Evolutionary conservation across 2,888 invertebrate genomes (phyloP), one percentile per base, ranked within the genome.

Genomic region (Acrobeloides nanus): DNA sequence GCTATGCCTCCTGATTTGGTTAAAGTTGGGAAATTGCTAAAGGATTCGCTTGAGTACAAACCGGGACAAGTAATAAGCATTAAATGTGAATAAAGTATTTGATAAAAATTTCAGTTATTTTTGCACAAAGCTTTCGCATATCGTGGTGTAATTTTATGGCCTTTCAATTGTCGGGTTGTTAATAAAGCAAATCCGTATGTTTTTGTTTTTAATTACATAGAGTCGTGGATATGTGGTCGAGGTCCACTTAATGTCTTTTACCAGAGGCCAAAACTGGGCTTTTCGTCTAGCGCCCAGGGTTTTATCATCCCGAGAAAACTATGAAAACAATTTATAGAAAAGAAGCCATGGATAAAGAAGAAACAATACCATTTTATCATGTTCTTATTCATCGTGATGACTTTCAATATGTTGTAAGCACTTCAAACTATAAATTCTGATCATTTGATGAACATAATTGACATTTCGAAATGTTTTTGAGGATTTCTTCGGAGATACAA

Each of bases 121-220:
- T 80, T 97, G 44, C 95, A 97, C 75, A 83, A 87, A 68, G 86
- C 93, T 17, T 97, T 97, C 76, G 93, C 93, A 15, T 97, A 97
- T 75, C 81, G 95, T 64, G 95, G 95, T 3, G 90, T 97, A 12
- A 84, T 95, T 48, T 79, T 97, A 41, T 95, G 95, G 75, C 92
- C 95, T 1, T 95, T 95, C 92, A 78, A 88, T 53, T 93, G 93
- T 7, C 81, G 87, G 72, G 89, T 93, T 1, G 93, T 89, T 72
- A 93, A 95, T 37, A 62, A 57, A 32, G 50, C 73, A 81, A 92
- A 69, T 46, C 38, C 50, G 53, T 56, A 41, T 48, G 57, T 44
- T 12, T 12, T 8, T 12, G 24, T 44, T 18, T 40, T 43, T 45
- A n/a, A n/a, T n/a, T n/a, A n/a, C n/a, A n/a, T n/a, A n/a, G n/a